Conservation (phyloP, 2,797 vertebrate genomes). For the Neosalanx taihuensis region DNA sequence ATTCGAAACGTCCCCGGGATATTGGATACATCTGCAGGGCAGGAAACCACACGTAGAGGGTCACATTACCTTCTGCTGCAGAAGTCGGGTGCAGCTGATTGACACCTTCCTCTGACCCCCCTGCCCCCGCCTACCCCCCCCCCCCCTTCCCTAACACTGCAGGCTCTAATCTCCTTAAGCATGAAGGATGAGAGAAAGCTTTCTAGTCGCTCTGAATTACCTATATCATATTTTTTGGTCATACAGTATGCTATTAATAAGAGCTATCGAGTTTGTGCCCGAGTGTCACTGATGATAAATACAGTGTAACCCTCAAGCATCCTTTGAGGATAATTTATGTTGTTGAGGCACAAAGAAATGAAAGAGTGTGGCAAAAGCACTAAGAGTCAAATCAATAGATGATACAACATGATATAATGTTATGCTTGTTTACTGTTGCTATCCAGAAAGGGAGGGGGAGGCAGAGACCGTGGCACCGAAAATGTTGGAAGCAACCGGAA, state of each 20-base stretch:
- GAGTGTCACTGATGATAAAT: constrained; percentile 76
- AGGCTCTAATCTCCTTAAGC: constrained; percentile 55
- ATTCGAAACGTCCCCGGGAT: no score
- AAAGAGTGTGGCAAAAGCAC: constrained; percentile 58
- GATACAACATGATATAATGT: constrained; percentile 69
- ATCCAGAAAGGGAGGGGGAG: constrained; percentile 69
- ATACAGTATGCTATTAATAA: constrained; percentile 73
- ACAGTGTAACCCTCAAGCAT: constrained; percentile 73
- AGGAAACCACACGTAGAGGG: no score
- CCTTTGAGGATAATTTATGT: constrained; percentile 73
- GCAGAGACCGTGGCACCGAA: constrained; percentile 15
- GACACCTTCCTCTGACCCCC: constrained; percentile 38
- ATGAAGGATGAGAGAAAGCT: constrained; percentile 57
- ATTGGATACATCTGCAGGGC: no score
- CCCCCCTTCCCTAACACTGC: constrained; percentile 25
- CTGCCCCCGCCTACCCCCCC: constrained; percentile 38
- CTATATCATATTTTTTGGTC: constrained; percentile 67
- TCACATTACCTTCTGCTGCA: not conserved
- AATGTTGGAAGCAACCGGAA: constrained; percentile 9
- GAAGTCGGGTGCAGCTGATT: no score
- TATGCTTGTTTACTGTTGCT: constrained; percentile 58
- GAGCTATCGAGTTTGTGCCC: constrained; percentile 74
- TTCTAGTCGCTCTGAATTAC: constrained; percentile 65
- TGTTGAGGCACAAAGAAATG: constrained; percentile 62
- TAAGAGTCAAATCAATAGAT: constrained; percentile 66